Evolutionary conservation across 2,888 invertebrate species (phyloP).

Genomic region (Abscondita cerata): DNA sequence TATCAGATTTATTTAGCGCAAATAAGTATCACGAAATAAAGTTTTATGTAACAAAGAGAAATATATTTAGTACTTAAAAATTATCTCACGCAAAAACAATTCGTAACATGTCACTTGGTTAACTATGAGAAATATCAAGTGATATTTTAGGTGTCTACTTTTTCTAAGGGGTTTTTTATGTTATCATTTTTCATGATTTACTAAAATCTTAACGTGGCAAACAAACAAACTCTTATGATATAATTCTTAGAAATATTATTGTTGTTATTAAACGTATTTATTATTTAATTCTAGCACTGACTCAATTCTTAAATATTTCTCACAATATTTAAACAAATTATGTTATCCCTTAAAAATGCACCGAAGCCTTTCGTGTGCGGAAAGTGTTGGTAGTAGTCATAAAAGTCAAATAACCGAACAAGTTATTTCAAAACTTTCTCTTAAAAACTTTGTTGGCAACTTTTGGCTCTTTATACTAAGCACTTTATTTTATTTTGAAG

Average conservation of each 20-base stretch:
- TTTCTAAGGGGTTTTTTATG: constrained; percentile 13
- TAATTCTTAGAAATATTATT: too few relatives aligned
- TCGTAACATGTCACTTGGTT: constrained; percentile 23
- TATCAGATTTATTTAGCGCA: neutral
- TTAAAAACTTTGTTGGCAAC: constrained; percentile 3
- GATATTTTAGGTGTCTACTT: constrained; percentile 19
- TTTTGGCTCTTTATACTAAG: constrained; percentile 6
- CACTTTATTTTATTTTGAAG: constrained; percentile 1
- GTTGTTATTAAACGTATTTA: too few relatives aligned
- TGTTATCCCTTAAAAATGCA: neutral
- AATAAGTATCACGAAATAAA: constrained; percentile 8
- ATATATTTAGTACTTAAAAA: constrained; percentile 19
- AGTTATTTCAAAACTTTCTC: constrained; percentile 9
- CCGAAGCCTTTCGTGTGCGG: neutral
- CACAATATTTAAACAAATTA: neutral
- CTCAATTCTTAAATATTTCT: too few relatives aligned
- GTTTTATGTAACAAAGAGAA: constrained; percentile 5
- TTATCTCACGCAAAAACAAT: constrained; percentile 31
- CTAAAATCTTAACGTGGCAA: constrained; percentile 12
- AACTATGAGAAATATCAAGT: constrained; percentile 26
- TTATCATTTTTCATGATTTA: constrained; percentile 22
- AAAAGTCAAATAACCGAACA: constrained; percentile 5
- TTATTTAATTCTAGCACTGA: too few relatives aligned
- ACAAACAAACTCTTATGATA: too few relatives aligned
- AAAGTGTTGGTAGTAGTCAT: constrained; percentile 10